Conservation (phyloP, 92 coral and sea anemone genomes). For the Porites cylindrica region DNA sequence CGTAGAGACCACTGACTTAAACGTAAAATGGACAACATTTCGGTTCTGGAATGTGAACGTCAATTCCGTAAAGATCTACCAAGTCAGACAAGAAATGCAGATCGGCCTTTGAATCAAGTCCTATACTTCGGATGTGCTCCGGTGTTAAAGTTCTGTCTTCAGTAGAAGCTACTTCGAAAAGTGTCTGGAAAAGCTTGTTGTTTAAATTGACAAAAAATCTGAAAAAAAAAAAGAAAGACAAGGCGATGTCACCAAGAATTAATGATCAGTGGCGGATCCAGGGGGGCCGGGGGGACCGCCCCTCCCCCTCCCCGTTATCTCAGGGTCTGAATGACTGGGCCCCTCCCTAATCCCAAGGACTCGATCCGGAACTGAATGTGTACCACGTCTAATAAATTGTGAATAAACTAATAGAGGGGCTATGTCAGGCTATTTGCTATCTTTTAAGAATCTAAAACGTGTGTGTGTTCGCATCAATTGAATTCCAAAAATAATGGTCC, state of each 20-base stretch:
- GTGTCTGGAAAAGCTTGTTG: conserved; percentile 89
- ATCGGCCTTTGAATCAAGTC: conserved; percentile 95
- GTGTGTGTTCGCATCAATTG: no score
- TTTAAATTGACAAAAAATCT: conserved; percentile 96
- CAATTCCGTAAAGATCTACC: conserved; percentile 91
- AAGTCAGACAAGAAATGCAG: conserved; percentile 81
- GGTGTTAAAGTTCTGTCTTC: conserved; percentile 87
- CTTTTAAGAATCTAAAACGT: no score
- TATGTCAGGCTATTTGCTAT: no score
- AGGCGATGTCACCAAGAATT: background rate
- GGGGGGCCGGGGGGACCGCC: no score
- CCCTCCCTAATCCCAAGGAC: no score
- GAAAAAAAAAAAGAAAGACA: conserved; percentile 20
- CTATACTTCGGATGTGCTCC: conserved; percentile 81
- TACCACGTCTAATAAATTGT: no score
- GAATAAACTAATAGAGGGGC: no score
- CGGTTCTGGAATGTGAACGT: conserved; percentile 87
- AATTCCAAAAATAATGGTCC: no score
- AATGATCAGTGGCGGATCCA: no score
- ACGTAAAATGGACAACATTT: conserved; percentile 91
- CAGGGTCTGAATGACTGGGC: no score
- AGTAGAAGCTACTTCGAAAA: conserved; percentile 95
- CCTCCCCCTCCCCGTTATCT: no score
- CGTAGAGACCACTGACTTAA: background rate
- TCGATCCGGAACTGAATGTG: no score